phyloP scores from a whole-genome alignment of 1,140 invertebrate genomes.

The Brachystomella parvula region DNA sequence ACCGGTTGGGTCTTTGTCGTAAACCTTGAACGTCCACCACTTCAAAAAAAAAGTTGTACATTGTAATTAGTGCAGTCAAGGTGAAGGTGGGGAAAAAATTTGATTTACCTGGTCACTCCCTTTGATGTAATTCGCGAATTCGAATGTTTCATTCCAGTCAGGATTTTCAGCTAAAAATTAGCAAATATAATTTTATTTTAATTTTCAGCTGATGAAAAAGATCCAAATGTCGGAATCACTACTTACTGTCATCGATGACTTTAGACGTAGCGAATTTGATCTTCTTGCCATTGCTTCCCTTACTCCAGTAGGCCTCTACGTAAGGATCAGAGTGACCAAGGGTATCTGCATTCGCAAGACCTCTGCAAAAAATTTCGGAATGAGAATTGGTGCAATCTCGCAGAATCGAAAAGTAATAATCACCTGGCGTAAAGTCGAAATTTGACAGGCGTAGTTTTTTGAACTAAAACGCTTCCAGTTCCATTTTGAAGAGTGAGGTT shows the following conservation, averaged over 20 bases:
- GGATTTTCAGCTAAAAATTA: constrained; percentile 11
- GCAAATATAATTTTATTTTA: neutral
- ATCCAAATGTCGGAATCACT: neutral
- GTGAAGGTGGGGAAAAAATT: neutral
- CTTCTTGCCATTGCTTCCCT: neutral
- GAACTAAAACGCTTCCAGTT: neutral
- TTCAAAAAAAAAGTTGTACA: neutral
- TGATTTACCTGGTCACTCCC: constrained; percentile 15
- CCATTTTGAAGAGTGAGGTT: neutral
- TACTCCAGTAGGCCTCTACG: neutral
- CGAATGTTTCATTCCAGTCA: constrained; percentile 22
- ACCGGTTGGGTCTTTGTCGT: constrained; percentile 13
- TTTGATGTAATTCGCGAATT: constrained; percentile 21
- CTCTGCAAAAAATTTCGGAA: neutral
- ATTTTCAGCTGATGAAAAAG: neutral
- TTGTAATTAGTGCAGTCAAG: neutral
- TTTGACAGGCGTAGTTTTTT: constrained; percentile 1
- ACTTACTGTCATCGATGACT: neutral
- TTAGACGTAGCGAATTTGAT: neutral
- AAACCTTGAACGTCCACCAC: constrained; percentile 20
- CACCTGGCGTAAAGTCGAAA: neutral
- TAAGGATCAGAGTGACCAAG: neutral
- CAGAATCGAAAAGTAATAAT: neutral
- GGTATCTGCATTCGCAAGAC: neutral
- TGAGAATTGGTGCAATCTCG: neutral